Base-by-base conservation (phyloP, 2,888 invertebrate genomes). In the Drosophila pseudotakahashii region DNA sequence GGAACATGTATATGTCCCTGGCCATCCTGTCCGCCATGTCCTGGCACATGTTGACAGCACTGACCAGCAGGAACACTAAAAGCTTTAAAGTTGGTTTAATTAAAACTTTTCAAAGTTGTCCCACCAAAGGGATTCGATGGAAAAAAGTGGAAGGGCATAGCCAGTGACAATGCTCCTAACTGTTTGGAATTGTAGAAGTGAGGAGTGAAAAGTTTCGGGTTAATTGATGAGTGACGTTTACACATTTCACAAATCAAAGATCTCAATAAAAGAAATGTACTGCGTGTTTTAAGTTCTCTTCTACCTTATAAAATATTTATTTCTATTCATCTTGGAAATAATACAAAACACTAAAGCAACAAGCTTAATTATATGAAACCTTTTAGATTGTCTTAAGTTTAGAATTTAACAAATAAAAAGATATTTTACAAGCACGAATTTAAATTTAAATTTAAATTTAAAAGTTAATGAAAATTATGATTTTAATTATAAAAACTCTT, bases 1-100 rank as follows among this genome's bases (percentile, higher is more conserved):
- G 32, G 32, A 37, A 14, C 45, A 37, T 7, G 23, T 5, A 42
- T 26, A 30, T 13, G 44, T 47, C 60, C 39, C 61, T 34, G 45
- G 55, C 30, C 23, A 48, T 54, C 44, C 67, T 30, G n/a, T 23
- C 48, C 23, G 32, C 41, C 19, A 30, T 34, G 39, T 53, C 57
- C 74, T 44, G 44, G 62, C 66, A 57, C 44, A 55, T 75, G 78
- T 73, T 70, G 78, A 73, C 79, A 72, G 73, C 58, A 14, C 58
- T 68, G 53, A 42, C 75, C 58, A 63, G 62, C 78, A 77, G 60
- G 48, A 70, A 62, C 77, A 75, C 52, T 45, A 71, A 83, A 76
- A 83, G 81, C 85, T 84, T 67, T 84, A 77, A 81, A 81, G 81
- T 81, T 84, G 72, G 77, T 84, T 80, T 80, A 84, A 80, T 80